Evolutionary conservation across 30 jellyfish, hydroid and myxozoan species (phyloP), one percentile per base, ranked within the genome.

Genomic region (Clytia hemisphaerica): DNA sequence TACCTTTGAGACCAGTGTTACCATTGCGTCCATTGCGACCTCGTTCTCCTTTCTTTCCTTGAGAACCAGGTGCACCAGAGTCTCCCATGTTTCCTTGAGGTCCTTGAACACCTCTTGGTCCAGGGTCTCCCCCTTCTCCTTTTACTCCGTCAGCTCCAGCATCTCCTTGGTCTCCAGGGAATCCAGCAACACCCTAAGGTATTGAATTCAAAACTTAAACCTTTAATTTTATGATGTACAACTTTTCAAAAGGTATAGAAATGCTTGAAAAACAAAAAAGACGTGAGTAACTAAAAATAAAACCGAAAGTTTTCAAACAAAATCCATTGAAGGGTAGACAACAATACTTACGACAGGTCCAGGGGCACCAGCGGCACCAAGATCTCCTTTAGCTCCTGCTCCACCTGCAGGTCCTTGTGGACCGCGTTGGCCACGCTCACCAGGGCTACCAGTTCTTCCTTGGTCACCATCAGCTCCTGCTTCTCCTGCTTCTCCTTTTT

Each of bases 61-160:
- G 25, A n/a, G n/a, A n/a, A 42, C 15, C 53, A 42, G 12, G 53
- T n/a, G n/a, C 15, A 12, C 12, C n/a, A 42, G 12, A n/a, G n/a
- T 9, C 53, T 9, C n/a, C 12, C 53, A 42, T 12, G 15, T 9
- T n/a, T 12, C n/a, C 12, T 12, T 42, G 15, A 42, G n/a, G 2
- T 54, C 65, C 90, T 76, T 77, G 65, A 1, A 64, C 90, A 9
- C 90, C 90, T 29, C 45, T 49, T 25, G 69, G 75, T 1, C 90
- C 90, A 49, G 61, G 47, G 34, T 77, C 67, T 19, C 90, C 90
- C 1, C 22, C 29, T 34, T 37, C 36, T 21, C 90, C 90, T 6
- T 5, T 45, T 25, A 28, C 70, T 33, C 90, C 90, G 45, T 69
- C 18, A 44, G 65, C 76, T 3, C 90, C 90, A n/a, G n/a, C n/a